phyloP scores from a whole-genome alignment of 2,888 invertebrate species.

The Xanthorhoe spadicearia region DNA sequence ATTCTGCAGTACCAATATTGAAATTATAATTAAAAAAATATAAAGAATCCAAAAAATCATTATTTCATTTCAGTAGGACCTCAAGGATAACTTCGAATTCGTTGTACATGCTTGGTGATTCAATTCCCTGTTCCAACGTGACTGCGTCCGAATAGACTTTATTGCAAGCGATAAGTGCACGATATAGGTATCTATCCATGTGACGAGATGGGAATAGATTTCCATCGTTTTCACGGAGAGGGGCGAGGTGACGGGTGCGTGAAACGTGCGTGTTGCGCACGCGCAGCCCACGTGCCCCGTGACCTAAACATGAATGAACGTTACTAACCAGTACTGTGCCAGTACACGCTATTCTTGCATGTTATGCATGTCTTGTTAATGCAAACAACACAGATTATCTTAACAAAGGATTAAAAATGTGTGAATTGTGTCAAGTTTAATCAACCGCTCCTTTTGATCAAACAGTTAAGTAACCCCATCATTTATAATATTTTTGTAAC shows the following conservation, averaged over 20 bases:
- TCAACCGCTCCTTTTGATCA: no score
- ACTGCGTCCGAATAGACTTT: no score
- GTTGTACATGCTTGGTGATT: no score
- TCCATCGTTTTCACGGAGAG: conserved; percentile 51
- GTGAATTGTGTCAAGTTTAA: neutral
- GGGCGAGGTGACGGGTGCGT: conserved; percentile 32
- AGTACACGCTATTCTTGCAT: conserved; percentile 14
- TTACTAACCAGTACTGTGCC: conserved; percentile 28
- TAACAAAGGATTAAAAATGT: neutral
- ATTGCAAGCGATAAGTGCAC: conserved; percentile 4
- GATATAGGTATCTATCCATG: conserved; percentile 19
- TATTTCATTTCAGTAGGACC: no score
- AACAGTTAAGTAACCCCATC: no score
- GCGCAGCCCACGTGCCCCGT: conserved; percentile 61
- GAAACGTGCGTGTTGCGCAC: conserved; percentile 52
- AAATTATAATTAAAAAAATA: no score
- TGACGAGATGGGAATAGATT: conserved; percentile 46
- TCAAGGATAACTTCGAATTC: no score
- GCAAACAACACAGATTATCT: neutral
- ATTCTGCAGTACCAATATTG: no score
- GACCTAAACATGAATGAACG: conserved; percentile 51
- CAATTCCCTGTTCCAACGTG: no score
- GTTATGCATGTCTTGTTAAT: conserved; percentile 10
- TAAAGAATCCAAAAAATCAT: no score
- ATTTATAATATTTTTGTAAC: no score